Evolutionary conservation across 2,888 invertebrate species (phyloP), one percentile per base, ranked within the genome.

Genomic region (Clepsis dumicolana): DNA sequence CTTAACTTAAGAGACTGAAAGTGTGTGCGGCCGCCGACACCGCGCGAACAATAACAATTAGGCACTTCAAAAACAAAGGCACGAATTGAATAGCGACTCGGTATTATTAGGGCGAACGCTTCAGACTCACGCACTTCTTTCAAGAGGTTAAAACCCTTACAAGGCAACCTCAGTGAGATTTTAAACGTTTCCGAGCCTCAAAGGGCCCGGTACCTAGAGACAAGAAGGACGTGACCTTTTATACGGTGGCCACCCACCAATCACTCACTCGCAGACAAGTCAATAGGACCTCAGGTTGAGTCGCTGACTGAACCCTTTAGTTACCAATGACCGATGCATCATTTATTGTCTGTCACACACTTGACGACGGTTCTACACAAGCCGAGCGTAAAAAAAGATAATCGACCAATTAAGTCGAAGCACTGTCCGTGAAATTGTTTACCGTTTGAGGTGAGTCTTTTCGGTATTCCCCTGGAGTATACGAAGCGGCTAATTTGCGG

Each of bases 401-500:
- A 89, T 87, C 87, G 83, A 72, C 88, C 91, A 91, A 92, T 92
- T 91, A 91, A 89, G 90, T 90, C 84, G 85, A 89, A 87, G 83
- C 88, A 89, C 84, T 86, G 80, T 75, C 89, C 91, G 90, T 91
- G 87, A 91, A 91, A 92, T 91, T 91, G 89, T 90, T 91, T 89
- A 91, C 87, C 86, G 86, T 87, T 87, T 80, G 83, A 87, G 86
- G 85, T 84, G 81, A 79, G 83, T 80, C 78, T 79, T 80, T 79
- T 72, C 62, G 57, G 53, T 62, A 65, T 65, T 52, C 56, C 29
- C 54, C 63, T 64, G 72, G 60, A 60, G 65, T 65, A 72, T 57
- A 71, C 72, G 68, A 68, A 64, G 64, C 68, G 68, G 52, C 68
- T 68, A 68, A 68, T 64, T 68, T 68, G 59, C 52, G 68, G 59